These are phyloP conservation scores for Sesia apiformis DNA, from an alignment of 2,888 invertebrate genomes.

Conservation along the genomic window DNA sequence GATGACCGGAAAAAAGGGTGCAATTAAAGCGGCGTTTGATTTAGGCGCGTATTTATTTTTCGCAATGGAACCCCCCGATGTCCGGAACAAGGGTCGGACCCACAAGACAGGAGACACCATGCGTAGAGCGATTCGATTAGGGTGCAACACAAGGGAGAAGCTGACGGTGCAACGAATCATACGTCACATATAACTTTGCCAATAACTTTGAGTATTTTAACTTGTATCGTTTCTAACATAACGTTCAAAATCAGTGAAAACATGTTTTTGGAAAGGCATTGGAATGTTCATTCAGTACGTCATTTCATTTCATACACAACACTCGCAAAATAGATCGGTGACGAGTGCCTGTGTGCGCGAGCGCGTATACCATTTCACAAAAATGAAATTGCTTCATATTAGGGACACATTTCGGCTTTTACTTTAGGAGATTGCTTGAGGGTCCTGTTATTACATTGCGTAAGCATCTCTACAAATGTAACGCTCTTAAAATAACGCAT, in stretches of 20 bases:
- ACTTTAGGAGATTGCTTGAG: constrained; percentile 43
- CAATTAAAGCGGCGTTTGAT: constrained; percentile 66
- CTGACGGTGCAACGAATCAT: constrained; percentile 52
- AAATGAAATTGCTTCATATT: constrained; percentile 64
- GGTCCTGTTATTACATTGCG: constrained; percentile 24
- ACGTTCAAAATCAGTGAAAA: constrained; percentile 5
- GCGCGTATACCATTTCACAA: constrained; percentile 56
- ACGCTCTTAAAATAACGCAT: constrained; percentile 10
- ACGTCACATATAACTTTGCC: constrained; percentile 19
- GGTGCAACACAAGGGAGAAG: constrained; percentile 63
- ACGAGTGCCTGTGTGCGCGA: constrained; percentile 45
- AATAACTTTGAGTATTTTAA: background rate
- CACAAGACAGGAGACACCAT: constrained; percentile 62
- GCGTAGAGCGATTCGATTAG: constrained; percentile 71
- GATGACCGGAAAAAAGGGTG: constrained; percentile 46
- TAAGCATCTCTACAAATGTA: constrained; percentile 11
- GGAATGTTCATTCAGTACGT: constrained; percentile 36
- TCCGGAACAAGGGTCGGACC: constrained; percentile 56
- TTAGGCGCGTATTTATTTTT: constrained; percentile 66
- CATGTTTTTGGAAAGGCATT: too few species aligned
- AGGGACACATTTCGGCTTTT: constrained; percentile 48
- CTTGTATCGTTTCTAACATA: constrained; percentile 11
- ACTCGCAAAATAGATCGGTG: constrained; percentile 68
- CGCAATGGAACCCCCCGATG: constrained; percentile 56
- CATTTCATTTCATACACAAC: constrained; percentile 70